Conservation (phyloP, 2,113 vertebrate genomes). For the Ciconia boyciana region DNA sequence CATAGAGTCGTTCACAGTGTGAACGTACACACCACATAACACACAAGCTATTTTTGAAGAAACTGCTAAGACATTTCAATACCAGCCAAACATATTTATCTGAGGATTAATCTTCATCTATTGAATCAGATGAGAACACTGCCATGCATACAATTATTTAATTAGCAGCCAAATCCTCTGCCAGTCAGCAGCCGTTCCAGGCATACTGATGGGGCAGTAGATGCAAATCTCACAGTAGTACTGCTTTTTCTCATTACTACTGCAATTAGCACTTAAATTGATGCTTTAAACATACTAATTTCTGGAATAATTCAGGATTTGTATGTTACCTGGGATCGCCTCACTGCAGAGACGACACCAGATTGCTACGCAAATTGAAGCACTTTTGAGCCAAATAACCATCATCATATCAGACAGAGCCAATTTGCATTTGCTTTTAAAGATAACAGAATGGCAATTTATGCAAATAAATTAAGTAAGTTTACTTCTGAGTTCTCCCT, state of each 20-base stretch:
- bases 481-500: slow-evolving; percentile 87
- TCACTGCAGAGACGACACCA: slow-evolving; percentile 82
- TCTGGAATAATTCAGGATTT: slow-evolving; percentile 93
- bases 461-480: slow-evolving; percentile 89
- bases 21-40: slow-evolving; percentile 48
- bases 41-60: slow-evolving; percentile 79
- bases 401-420: slow-evolving; percentile 85
- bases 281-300: slow-evolving; percentile 94
- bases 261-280: slow-evolving; percentile 98
- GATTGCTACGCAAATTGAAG: slow-evolving; percentile 88
- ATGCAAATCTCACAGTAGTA: slow-evolving; percentile 86
- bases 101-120: slow-evolving; percentile 96
- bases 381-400: slow-evolving; percentile 88
- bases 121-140: slow-evolving; percentile 91
- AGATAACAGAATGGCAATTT: slow-evolving; percentile 87
- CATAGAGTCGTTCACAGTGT: background rate
- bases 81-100: slow-evolving; percentile 98
- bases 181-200: slow-evolving; percentile 83
- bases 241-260: slow-evolving; percentile 95
- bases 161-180: slow-evolving; percentile 91
- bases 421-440: slow-evolving; percentile 87
- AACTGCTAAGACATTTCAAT: slow-evolving; percentile 84
- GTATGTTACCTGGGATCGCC: slow-evolving; percentile 87
- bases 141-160: slow-evolving; percentile 99
- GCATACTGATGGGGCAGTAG: slow-evolving; percentile 90